Evolutionary conservation across 2,888 invertebrate species (phyloP).

Genomic region (Drosophila antonietae): DNA sequence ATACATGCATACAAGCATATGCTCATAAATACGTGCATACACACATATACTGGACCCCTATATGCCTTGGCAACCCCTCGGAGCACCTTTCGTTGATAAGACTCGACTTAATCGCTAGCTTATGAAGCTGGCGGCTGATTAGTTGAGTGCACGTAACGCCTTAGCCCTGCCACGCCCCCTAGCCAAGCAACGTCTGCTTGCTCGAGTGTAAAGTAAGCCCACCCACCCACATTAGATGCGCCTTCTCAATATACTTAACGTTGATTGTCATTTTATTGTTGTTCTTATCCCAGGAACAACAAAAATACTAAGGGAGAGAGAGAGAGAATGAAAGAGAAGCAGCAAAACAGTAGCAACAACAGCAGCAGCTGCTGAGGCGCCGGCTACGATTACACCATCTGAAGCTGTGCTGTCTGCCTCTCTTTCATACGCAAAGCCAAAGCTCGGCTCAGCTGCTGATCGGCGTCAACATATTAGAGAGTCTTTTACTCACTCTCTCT

Average conservation of each 20-base stretch:
- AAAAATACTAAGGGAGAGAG: neutral
- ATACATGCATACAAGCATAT: neutral
- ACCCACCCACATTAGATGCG: constrained; percentile 29
- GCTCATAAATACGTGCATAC: neutral
- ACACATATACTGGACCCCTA: neutral
- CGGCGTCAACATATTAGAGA: constrained; percentile 5
- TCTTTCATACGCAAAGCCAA: constrained; percentile 2
- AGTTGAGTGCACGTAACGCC: constrained; percentile 46
- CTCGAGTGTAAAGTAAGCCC: constrained; percentile 43
- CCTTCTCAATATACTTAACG: constrained; percentile 37
- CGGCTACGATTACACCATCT: constrained; percentile 50
- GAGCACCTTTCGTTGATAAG: constrained; percentile 40
- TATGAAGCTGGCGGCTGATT: constrained; percentile 45
- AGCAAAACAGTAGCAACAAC: neutral
- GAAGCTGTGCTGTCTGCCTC: constrained; percentile 21
- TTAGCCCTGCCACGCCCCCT: constrained; percentile 3
- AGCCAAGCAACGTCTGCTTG: constrained; percentile 16
- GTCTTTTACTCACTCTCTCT: constrained; percentile 2
- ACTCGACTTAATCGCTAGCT: constrained; percentile 38
- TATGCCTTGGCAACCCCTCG: constrained; percentile 6
- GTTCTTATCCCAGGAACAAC: constrained; percentile 29
- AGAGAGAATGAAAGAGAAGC: neutral
- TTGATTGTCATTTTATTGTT: constrained; percentile 57
- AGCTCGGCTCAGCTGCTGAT: constrained; percentile 46
- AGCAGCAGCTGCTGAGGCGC: constrained; percentile 10